Base-by-base conservation (phyloP, 2,888 invertebrate species). In the Diogma glabrata region DNA sequence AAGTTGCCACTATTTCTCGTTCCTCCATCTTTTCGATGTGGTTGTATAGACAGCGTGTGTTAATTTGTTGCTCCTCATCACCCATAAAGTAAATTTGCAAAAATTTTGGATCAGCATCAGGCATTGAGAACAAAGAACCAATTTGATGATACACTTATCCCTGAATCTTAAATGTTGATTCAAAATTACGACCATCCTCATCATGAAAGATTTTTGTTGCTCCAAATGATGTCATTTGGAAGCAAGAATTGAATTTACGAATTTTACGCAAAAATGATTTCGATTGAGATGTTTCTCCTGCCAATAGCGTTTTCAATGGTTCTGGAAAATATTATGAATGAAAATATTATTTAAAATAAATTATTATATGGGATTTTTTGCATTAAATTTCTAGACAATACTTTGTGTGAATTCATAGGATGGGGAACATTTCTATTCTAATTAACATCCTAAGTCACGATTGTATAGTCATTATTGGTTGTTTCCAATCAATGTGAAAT, bases 11-110 rank as follows among this genome's bases (percentile, higher is more conserved):
- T 3, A 2, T 12, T 14, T n/a, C 33, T 33, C 33, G n/a, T 33
- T 33, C 33, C 16, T 33, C 14, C 3, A 33, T 33, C 16, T 33
- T n/a, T 12, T 33, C 33, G 16, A 33, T 4, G 12, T 33, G 33
- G 2, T 33, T 49, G 23, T 53, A 43, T 23, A n/a, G 28, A 19
- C 5, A 33, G 16, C 2, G 33, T 14, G 16, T 33, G 16, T 33
- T 33, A 14, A 33, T 16, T 33, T 33, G 33, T 3, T 33, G 3
- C 16, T 33, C 4, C 3, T 33, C 33, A 16, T 33, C 12, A 33
- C 5, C 33, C 12, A 33, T 14, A 28, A 28, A 2, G 16, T 60
- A 33, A 2, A 33, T 14, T 33, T 7, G 33, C 33, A 33, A 16
- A 10, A 33, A 33, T 33, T 3, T 7, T 33, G 33, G 33, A 16